A percentile compares a stretch with the other conserved stretches of the same genome.
These are phyloP conservation scores for Echinometra lucunter DNA, from an alignment of 53 echinoderm and acorn worm genomes.

Conservation along the genomic window DNA sequence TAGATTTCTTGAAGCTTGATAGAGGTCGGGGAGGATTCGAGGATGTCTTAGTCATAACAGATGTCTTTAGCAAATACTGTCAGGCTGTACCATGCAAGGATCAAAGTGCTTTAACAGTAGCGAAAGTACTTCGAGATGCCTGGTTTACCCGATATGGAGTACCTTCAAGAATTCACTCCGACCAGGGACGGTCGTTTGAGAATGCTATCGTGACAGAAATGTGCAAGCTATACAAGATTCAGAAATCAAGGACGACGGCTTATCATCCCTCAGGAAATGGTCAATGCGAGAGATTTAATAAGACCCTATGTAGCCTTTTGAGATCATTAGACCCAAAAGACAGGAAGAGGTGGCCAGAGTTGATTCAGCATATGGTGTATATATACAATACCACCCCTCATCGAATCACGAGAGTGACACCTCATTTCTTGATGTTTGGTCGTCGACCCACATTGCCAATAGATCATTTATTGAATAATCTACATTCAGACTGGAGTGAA, in stretches of 20 bases:
- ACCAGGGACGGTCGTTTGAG: conserved; percentile 61
- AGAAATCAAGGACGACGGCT: conserved; percentile 59
- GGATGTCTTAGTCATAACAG: no score
- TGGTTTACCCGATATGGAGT: conserved; percentile 64
- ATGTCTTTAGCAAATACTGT: neutral
- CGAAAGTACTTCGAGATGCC: neutral
- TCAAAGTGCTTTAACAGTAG: neutral
- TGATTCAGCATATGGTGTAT: conserved; percentile 66
- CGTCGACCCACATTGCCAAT: neutral
- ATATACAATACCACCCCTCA: conserved; percentile 72
- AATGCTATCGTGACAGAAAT: neutral
- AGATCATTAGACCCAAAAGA: conserved; percentile 53
- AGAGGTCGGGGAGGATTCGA: neutral
- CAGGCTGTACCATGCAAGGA: neutral
- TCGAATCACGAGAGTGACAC: conserved; percentile 63
- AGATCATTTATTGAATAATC: neutral
- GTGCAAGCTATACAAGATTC: conserved; percentile 52
- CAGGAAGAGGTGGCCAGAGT: conserved; percentile 66
- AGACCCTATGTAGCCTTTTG: conserved; percentile 62
- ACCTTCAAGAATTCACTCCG: conserved; percentile 58
- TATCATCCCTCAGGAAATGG: conserved; percentile 55
- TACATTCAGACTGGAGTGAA: neutral
- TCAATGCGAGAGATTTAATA: conserved; percentile 54
- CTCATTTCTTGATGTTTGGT: conserved; percentile 46
- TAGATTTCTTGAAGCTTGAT: neutral